Evolutionary conservation across 2,888 invertebrate genomes (phyloP).

Genomic region (Globia sparganii): DNA sequence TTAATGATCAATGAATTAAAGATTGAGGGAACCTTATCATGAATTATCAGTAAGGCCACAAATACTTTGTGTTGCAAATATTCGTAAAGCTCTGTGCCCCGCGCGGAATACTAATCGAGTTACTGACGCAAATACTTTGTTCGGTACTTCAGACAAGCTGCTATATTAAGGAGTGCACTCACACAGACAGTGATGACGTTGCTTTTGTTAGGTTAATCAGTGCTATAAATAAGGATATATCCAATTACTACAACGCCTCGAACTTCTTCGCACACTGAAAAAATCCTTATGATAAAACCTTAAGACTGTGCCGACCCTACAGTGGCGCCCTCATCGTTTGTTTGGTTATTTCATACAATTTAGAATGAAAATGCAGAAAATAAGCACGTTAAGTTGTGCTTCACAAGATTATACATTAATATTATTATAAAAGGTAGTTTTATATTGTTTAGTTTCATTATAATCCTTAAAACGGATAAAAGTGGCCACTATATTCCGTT

Average conservation of each 20-base stretch:
- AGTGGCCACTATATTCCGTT: too few relatives aligned
- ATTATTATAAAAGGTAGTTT: too few relatives aligned
- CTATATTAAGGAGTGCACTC: not conserved
- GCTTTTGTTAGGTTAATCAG: not conserved
- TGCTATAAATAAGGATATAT: not conserved
- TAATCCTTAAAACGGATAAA: too few relatives aligned
- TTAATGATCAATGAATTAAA: not conserved
- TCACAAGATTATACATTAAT: too few relatives aligned
- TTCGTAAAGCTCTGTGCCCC: constrained; percentile 14
- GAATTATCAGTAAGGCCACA: constrained; percentile 17
- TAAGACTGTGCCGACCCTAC: too few relatives aligned
- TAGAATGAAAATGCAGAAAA: too few relatives aligned
- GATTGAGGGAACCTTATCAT: not conserved
- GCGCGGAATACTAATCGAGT: constrained; percentile 45
- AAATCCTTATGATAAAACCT: not conserved
- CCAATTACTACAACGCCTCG: not conserved
- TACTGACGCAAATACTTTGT: constrained; percentile 44
- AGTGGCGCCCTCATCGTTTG: too few relatives aligned
- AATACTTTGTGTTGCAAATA: constrained; percentile 42
- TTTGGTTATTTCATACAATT: too few relatives aligned
- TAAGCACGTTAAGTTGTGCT: too few relatives aligned
- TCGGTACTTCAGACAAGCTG: not conserved
- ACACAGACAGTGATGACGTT: not conserved
- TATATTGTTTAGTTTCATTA: too few relatives aligned
- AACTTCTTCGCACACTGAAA: not conserved